These are phyloP conservation scores for Diploptera punctata DNA, from an alignment of 2,888 invertebrate species.

Conservation along the genomic window DNA sequence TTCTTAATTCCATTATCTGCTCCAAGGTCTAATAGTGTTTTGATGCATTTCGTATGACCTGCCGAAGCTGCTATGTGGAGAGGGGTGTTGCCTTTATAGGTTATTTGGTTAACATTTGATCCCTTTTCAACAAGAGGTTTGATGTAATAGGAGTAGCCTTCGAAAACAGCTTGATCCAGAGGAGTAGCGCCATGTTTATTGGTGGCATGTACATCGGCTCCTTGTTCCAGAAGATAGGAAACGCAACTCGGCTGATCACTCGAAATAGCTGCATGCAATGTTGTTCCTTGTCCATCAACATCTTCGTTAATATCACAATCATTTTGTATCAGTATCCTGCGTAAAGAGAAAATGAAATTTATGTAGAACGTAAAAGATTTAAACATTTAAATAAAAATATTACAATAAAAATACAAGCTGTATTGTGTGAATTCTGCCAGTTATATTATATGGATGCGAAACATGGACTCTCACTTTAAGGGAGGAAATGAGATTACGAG, in stretches of 20 bases:
- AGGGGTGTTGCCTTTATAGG: not conserved
- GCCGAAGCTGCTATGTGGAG: not conserved
- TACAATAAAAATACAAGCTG: too few species aligned
- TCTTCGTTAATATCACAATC: not conserved
- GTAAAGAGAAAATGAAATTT: too few species aligned
- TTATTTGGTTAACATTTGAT: not conserved
- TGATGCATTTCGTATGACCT: not conserved
- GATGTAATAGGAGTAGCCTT: not conserved
- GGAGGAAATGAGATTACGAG: too few species aligned
- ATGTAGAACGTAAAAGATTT: too few species aligned
- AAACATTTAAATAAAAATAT: too few species aligned
- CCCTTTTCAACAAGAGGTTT: not conserved
- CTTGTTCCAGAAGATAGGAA: not conserved
- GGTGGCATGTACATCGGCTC: not conserved
- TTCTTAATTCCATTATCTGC: not conserved
- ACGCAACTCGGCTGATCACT: not conserved
- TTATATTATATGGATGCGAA: too few species aligned
- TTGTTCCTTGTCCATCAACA: conserved; percentile 2
- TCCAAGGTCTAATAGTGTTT: not conserved
- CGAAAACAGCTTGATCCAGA: not conserved
- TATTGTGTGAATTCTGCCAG: too few species aligned
- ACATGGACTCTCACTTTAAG: too few species aligned
- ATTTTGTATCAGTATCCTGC: not conserved
- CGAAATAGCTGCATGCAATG: not conserved
- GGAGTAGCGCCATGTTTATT: not conserved